phyloP scores from a whole-genome alignment of 2,888 invertebrate species.

The Furcula furcula region DNA sequence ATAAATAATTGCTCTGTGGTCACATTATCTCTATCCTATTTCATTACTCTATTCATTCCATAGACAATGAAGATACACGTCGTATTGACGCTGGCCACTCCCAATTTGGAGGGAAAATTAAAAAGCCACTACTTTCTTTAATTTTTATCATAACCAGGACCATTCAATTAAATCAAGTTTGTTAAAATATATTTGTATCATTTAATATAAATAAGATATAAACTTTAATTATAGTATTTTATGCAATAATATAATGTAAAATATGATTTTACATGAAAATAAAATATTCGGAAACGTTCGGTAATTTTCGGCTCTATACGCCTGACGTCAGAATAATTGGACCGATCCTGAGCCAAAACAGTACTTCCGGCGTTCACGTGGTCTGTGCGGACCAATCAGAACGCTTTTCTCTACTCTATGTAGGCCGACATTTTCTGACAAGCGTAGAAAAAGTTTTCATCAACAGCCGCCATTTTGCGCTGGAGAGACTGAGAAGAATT shows the following conservation, averaged over 20 bases:
- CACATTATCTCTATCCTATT: too few species aligned
- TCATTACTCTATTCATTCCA: too few species aligned
- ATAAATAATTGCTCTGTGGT: constrained; percentile 41
- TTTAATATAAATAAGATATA: neutral
- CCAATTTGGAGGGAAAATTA: constrained; percentile 68
- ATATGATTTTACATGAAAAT: constrained; percentile 36
- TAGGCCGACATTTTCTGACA: constrained; percentile 89
- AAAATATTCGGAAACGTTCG: constrained; percentile 55
- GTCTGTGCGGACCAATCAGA: constrained; percentile 67
- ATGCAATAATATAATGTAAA: constrained; percentile 8
- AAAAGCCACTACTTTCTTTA: constrained; percentile 27
- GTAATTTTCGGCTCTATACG: constrained; percentile 55
- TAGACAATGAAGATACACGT: constrained; percentile 68
- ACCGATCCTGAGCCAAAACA: constrained; percentile 71
- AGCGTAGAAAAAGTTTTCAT: constrained; percentile 97
- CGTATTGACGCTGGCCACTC: constrained; percentile 76
- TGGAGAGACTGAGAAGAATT: constrained; percentile 89
- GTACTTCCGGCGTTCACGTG: constrained; percentile 79
- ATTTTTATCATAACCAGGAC: constrained; percentile 3
- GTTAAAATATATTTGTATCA: neutral
- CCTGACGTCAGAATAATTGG: constrained; percentile 74
- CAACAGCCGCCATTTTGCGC: constrained; percentile 98
- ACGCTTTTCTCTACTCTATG: constrained; percentile 52
- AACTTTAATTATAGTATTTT: too few species aligned
- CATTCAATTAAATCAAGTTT: neutral